Evolutionary conservation across 1,140 invertebrate genomes (phyloP).

Genomic region (Phenacoccus solenopsis): DNA sequence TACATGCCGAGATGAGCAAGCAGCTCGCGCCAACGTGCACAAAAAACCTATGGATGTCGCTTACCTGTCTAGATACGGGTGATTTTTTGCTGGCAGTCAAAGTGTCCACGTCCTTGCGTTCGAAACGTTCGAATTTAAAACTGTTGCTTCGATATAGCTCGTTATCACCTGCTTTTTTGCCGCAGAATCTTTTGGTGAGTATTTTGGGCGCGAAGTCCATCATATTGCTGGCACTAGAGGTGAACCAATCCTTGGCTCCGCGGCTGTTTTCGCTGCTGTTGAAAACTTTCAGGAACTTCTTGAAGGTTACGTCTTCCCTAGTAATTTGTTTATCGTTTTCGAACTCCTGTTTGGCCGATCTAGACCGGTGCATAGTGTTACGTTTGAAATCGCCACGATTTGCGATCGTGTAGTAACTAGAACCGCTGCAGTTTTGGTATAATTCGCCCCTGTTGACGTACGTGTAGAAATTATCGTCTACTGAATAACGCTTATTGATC

Average conservation of each 20-base stretch:
- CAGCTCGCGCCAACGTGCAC: too few species aligned
- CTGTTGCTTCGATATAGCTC: constrained; percentile 69
- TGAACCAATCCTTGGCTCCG: constrained; percentile 5
- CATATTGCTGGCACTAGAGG: constrained; percentile 2
- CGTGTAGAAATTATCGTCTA: constrained; percentile 9
- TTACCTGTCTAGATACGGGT: neutral
- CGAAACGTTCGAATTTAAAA: constrained; percentile 70
- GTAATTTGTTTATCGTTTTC: neutral
- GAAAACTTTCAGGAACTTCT: neutral
- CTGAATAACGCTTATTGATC: constrained; percentile 9
- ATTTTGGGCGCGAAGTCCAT: constrained; percentile 23
- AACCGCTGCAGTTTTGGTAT: neutral
- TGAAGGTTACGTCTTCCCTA: neutral
- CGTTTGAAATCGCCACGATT: constrained; percentile 8
- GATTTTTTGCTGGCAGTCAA: neutral
- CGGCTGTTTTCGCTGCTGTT: neutral
- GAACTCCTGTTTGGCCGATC: neutral
- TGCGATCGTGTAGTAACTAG: neutral
- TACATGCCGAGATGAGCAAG: too few species aligned
- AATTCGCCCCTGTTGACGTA: neutral
- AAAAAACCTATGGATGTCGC: too few species aligned
- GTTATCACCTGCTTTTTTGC: constrained; percentile 44
- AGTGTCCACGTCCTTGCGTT: constrained; percentile 48
- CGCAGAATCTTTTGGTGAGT: constrained; percentile 24
- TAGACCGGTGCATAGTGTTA: neutral